phyloP scores from a whole-genome alignment of 2,113 vertebrate species.

The Megatriorchis doriae region DNA sequence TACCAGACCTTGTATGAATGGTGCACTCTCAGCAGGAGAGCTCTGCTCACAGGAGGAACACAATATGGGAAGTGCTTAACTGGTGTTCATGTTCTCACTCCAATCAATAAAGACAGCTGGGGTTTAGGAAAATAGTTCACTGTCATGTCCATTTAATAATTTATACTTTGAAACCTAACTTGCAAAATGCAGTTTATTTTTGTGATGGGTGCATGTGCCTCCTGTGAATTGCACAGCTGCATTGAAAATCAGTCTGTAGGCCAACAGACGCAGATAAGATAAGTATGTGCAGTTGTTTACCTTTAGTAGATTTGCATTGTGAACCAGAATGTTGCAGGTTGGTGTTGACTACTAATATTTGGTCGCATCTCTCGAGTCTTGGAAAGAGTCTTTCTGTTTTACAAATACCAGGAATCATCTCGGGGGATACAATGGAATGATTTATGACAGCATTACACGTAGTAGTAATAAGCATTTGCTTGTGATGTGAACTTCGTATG shows the following conservation, averaged over 20 bases:
- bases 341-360: background rate
- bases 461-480: background rate
- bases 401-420: background rate
- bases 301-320: background rate
- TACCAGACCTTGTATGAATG: background rate
- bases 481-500: background rate
- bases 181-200: background rate
- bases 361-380: background rate
- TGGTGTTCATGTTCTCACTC: background rate
- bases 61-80: background rate
- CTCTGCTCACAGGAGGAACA: background rate
- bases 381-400: background rate
- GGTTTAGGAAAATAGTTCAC: background rate
- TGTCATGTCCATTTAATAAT: background rate
- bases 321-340: background rate
- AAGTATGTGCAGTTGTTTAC: background rate
- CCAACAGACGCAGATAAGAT: background rate
- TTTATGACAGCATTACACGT: background rate
- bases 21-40: background rate
- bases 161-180: background rate
- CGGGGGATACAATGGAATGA: background rate
- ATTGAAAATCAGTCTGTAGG: background rate
- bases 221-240: background rate
- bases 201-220: background rate
- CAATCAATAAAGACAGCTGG: background rate